Percentiles rank a stretch among this genome's conserved stretches.
phyloP scores from a whole-genome alignment of 2,113 vertebrate genomes.

The Eudyptes chrysolophus region DNA sequence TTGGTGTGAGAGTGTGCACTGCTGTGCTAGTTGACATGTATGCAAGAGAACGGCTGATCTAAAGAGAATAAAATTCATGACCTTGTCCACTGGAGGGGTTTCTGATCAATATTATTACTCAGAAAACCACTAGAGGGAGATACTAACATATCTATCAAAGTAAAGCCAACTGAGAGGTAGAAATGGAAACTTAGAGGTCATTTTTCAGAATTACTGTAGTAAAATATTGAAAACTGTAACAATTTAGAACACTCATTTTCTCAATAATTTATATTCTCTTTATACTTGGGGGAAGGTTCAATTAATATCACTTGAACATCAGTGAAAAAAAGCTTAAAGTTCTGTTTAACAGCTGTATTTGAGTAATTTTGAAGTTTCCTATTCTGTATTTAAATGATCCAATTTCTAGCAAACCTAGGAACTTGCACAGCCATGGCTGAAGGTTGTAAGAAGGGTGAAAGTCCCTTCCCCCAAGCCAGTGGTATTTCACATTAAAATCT shows the following conservation, averaged over 20 bases:
- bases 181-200: background rate
- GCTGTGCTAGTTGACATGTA: background rate
- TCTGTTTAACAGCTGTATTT: background rate
- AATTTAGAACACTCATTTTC: background rate
- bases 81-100: background rate
- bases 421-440: background rate
- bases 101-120: background rate
- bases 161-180: background rate
- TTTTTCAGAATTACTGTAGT: background rate
- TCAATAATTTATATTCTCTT: background rate
- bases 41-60: background rate
- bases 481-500: background rate
- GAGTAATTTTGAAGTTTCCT: background rate
- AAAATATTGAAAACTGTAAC: background rate
- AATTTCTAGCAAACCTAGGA: background rate
- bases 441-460: background rate
- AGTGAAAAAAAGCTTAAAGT: background rate
- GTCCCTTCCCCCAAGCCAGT: background rate
- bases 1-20: background rate
- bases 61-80: background rate
- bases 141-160: slow-evolving; percentile 28
- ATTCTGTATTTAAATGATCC: background rate
- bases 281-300: background rate
- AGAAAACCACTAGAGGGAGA: slow-evolving; percentile 72
- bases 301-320: background rate